Percentiles rank a stretch among this genome's conserved stretches.
Evolutionary conservation across 2,888 invertebrate species (phyloP).

Genomic region (Drosophila mimica): DNA sequence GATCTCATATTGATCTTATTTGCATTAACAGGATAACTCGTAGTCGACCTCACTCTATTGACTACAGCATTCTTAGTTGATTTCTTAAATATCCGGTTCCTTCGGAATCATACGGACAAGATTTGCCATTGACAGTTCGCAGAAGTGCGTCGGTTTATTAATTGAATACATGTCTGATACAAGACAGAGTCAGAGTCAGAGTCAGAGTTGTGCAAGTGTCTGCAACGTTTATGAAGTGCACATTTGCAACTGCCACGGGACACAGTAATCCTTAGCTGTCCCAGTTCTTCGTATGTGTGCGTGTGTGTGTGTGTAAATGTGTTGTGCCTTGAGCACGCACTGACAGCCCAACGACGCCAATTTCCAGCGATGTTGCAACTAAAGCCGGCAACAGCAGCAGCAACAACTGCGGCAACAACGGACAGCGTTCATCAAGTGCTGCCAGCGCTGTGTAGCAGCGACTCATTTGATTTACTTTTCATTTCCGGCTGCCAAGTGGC

Average conservation of each 20-base stretch:
- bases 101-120: not conserved
- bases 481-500: constrained; percentile 80
- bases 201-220: constrained; percentile 15
- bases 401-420: constrained; percentile 26
- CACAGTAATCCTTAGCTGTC: not conserved
- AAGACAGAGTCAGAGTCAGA: constrained; percentile 1
- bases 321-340: constrained; percentile 46
- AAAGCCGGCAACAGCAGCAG: constrained; percentile 10
- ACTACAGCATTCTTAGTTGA: not conserved
- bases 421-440: constrained; percentile 48
- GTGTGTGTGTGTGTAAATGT: not conserved
- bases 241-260: not conserved
- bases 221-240: constrained; percentile 16
- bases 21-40: not conserved
- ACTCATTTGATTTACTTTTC: constrained; percentile 82
- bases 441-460: constrained; percentile 24
- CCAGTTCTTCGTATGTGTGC: not conserved
- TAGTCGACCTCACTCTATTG: not conserved
- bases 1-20: not conserved
- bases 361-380: constrained; percentile 43
- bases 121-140: constrained; percentile 6
- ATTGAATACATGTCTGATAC: constrained; percentile 33
- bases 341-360: constrained; percentile 63
- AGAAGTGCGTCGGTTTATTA: constrained; percentile 14
- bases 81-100: not conserved